Base-by-base conservation (phyloP, 2,888 invertebrate genomes). In the Tinea semifulvella region DNA sequence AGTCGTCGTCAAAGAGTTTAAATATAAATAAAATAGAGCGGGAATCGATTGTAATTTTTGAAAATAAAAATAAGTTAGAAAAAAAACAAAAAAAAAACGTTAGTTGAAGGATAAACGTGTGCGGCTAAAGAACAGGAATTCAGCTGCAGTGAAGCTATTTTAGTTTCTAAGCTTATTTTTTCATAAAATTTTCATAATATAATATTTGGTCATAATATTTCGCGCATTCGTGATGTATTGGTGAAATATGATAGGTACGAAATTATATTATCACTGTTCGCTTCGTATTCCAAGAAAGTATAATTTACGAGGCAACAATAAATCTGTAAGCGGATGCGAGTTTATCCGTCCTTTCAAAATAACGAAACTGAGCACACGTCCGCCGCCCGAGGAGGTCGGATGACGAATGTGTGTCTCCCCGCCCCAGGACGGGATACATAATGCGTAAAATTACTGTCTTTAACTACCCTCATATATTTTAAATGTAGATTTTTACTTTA, bases 391-490 rank as follows among this genome's bases (percentile, higher is more conserved):
- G 63, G 61, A 65, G 63, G 62, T 60, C 55, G 61, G 63, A 68
- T 74, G 77, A 77, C 68, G 70, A 72, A 77, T 76, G 69, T 54
- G 62, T 62, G 56, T 60, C 58, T 65, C 55, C 65, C 60, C 60
- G 60, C 58, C 61, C 48, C 56, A 58, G 60, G 73, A 75, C 73
- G 64, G 71, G 71, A 66, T 69, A 75, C 63, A 74, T 76, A 74
- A 74, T 64, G 75, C 75, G 75, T 68, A 70, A 77, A 76, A 76
- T 77, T 70, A 74, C 70, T 63, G 65, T 64, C 68, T 66, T 65
- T 65, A 67, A 68, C 65, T 69, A 68, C 65, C 61, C 61, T 59
- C 65, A 63, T 66, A 67, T 60, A 58, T 72, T 65, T 60, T 28
- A 7, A 42, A 27, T 22, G 26, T 8, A 42, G 11, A 27, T 28